Evolutionary conservation across 2,888 invertebrate genomes (phyloP).

Genomic region (Clitarchus hookeri): DNA sequence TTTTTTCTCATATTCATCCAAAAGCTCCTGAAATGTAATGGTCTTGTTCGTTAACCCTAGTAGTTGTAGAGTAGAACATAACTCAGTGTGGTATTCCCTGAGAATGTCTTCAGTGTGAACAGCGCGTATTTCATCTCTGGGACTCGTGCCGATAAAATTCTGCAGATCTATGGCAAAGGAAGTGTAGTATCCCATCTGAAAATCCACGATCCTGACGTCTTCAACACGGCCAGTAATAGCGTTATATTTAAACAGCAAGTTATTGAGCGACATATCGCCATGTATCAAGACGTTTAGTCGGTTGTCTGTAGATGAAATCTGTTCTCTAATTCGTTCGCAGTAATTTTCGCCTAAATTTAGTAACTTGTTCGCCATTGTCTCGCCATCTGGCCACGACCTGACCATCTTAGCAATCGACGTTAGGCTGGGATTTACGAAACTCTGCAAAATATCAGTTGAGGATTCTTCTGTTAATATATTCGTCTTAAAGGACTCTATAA

Average conservation of each 20-base stretch:
- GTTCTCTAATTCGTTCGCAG: background rate
- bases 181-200: background rate
- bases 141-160: conserved; percentile 6
- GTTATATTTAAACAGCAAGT: conserved; percentile 37
- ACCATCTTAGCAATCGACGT: conserved; percentile 17
- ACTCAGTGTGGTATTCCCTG: background rate
- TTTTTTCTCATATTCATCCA: background rate
- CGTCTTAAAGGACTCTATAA: no score
- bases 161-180: background rate
- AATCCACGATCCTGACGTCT: conserved; percentile 11
- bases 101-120: background rate
- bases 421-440: background rate
- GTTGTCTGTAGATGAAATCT: conserved; percentile 21
- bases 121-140: background rate
- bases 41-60: background rate
- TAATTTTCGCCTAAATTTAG: background rate
- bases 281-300: conserved; percentile 37
- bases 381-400: conserved; percentile 17
- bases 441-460: no score
- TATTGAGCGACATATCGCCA: conserved; percentile 42
- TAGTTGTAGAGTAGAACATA: background rate
- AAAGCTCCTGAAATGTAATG: background rate
- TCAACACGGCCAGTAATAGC: background rate
- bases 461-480: no score
- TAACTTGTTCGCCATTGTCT: conserved; percentile 25